Percentiles rank a stretch among this genome's conserved stretches.
These are phyloP conservation scores for Tyrophagus putrescentiae DNA, from an alignment of 1,140 invertebrate species.

Conservation along the genomic window DNA sequence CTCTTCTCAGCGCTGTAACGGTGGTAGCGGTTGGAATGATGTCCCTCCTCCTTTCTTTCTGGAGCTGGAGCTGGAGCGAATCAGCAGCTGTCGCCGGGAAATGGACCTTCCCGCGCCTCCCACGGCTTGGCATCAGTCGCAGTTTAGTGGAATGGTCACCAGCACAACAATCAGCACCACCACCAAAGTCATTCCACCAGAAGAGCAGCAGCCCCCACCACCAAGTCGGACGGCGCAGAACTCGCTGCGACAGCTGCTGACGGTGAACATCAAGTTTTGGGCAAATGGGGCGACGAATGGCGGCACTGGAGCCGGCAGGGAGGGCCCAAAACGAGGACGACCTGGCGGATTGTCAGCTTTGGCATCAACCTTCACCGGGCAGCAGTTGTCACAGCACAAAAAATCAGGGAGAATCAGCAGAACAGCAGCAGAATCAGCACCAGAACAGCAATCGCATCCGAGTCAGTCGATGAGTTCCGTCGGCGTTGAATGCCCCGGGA, in stretches of 20 bases:
- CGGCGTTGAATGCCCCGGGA: neutral
- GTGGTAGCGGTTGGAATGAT: no score
- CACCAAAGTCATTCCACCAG: neutral
- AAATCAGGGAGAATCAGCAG: neutral
- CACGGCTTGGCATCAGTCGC: neutral
- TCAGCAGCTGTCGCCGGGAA: neutral
- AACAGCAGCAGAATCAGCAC: neutral
- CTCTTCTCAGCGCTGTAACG: no score
- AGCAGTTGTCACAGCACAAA: neutral
- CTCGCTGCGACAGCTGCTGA: conserved; percentile 21
- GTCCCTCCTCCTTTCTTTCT: no score
- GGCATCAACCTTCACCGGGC: neutral
- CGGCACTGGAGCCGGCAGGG: neutral
- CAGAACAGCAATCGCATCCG: neutral
- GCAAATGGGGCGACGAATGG: neutral
- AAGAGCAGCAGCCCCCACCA: neutral
- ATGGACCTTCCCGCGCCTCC: neutral
- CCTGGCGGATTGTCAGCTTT: neutral
- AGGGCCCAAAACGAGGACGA: neutral
- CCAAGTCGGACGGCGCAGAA: conserved; percentile 9
- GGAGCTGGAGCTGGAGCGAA: neutral
- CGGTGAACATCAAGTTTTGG: conserved; percentile 23
- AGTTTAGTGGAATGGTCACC: neutral
- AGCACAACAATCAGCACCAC: neutral
- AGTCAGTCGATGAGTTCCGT: neutral